phyloP scores from a whole-genome alignment of 1,140 invertebrate genomes.

The Caerostris darwini region DNA sequence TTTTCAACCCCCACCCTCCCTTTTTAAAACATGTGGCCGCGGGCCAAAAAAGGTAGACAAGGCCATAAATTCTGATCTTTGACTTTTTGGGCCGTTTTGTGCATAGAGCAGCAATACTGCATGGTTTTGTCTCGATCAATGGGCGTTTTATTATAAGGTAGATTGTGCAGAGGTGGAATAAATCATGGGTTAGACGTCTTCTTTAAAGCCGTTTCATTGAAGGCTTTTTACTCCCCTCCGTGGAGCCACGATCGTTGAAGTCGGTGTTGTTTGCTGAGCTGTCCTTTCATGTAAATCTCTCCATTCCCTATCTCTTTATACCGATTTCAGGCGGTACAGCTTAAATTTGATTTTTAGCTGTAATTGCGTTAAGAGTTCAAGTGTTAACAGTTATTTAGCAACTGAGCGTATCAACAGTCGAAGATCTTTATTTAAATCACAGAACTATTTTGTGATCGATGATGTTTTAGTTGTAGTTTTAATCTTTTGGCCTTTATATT shows the following conservation, averaged over 20 bases:
- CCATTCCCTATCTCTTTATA: background rate
- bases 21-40: conserved; percentile 55
- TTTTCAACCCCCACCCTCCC: background rate
- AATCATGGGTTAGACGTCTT: conserved; percentile 51
- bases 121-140: conserved; percentile 50
- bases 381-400: no score
- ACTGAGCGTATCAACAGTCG: no score
- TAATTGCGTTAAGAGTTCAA: no score
- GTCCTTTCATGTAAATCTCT: background rate
- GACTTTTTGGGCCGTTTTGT: conserved; percentile 61
- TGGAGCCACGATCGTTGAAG: background rate
- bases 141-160: conserved; percentile 53
- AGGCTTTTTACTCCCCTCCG: conserved; percentile 12
- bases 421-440: no score
- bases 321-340: no score
- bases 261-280: conserved; percentile 43
- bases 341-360: no score
- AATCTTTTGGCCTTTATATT: no score
- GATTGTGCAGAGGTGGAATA: background rate
- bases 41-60: conserved; percentile 59
- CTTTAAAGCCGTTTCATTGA: conserved; percentile 38
- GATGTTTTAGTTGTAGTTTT: no score
- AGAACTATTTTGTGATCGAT: no score
- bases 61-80: conserved; percentile 56
- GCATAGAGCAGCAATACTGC: background rate